A percentile compares a stretch with the other conserved stretches of the same genome.
phyloP scores from a whole-genome alignment of 1,140 invertebrate genomes.

The Nephotettix cincticeps region DNA sequence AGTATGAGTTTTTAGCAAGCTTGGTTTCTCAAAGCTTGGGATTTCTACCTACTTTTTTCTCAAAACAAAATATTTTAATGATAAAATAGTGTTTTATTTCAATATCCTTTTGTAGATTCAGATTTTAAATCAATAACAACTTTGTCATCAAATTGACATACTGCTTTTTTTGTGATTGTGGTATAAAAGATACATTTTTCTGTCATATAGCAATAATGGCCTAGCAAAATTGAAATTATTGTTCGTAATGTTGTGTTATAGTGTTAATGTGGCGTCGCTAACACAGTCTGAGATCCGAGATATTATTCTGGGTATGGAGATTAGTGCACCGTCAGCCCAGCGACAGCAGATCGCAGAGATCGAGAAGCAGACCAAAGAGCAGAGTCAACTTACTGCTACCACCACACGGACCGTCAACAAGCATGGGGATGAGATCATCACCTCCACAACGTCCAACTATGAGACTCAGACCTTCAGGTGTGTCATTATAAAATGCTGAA shows the following conservation, averaged over 20 bases:
- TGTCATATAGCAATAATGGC: no score
- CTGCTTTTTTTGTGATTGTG: no score
- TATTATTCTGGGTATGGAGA: constrained; percentile 99
- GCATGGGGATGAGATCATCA: constrained; percentile 99
- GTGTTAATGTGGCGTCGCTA: constrained; percentile 96
- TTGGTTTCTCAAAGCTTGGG: no score
- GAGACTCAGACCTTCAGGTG: constrained; percentile 91
- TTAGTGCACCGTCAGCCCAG: constrained; percentile 97
- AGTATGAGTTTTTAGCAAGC: no score
- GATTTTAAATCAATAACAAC: no score
- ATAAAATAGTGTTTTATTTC: no score
- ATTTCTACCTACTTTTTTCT: no score
- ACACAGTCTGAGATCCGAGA: constrained; percentile 99
- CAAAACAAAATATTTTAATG: no score
- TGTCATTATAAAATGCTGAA: not conserved
- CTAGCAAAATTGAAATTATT: no score
- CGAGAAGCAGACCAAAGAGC: constrained; percentile 99
- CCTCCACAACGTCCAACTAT: constrained; percentile 97
- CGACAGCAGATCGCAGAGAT: constrained; percentile 99
- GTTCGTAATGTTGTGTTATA: constrained; percentile 47
- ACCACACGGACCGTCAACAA: constrained; percentile 99
- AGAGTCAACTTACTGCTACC: constrained; percentile 96
- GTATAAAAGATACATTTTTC: no score
- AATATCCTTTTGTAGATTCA: no score
- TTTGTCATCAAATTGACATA: no score